phyloP scores from a whole-genome alignment of 2,113 vertebrate genomes.

The Platycercus adscitus region DNA sequence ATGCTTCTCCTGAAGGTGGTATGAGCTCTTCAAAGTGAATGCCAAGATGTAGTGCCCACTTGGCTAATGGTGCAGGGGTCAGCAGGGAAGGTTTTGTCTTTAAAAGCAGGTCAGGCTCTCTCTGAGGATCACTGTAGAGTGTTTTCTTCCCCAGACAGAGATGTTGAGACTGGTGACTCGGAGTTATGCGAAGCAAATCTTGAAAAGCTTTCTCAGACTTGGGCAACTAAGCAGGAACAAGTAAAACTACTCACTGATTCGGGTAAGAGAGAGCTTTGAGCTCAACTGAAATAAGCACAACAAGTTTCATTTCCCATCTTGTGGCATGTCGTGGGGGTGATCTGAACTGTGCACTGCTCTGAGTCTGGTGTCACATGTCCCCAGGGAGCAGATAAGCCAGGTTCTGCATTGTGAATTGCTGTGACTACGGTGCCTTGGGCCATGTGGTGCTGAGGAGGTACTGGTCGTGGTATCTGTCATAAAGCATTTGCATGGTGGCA shows the following conservation, averaged over 20 bases:
- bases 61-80: neutral
- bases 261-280: neutral
- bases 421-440: neutral
- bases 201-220: neutral
- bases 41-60: neutral
- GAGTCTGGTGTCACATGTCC: neutral
- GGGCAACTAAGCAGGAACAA: neutral
- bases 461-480: neutral
- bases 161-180: neutral
- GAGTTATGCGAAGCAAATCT: neutral
- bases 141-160: neutral
- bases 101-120: neutral
- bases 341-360: neutral
- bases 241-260: neutral
- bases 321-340: neutral
- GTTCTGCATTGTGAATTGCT: neutral
- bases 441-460: accelerated
- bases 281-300: neutral
- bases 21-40: neutral
- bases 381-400: neutral
- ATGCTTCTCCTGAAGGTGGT: neutral
- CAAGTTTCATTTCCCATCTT: neutral
- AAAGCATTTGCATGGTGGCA: neutral
- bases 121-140: neutral
- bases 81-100: neutral